Conservation (phyloP, 2,797 vertebrate genomes). For the Tachyglossus aculeatus region DNA sequence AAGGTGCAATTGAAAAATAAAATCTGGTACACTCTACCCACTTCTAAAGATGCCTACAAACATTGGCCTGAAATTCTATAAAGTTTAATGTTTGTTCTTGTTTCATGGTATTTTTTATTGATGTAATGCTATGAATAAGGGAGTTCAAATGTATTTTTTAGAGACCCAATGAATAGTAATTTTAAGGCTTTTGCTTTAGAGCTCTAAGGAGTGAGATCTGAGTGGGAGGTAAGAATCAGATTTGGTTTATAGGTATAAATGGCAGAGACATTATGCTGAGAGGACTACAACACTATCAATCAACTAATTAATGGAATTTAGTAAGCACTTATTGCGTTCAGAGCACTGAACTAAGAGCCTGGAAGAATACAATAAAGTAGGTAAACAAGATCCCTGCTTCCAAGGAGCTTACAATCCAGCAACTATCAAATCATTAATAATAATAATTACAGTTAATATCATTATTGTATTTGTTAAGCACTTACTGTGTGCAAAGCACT, state of each 20-base stretch:
- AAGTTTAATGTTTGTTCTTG: conserved; percentile 58
- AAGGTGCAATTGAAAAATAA: conserved; percentile 57
- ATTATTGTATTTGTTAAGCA: too few relatives aligned
- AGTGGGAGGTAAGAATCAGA: conserved; percentile 44
- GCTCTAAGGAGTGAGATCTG: conserved; percentile 38
- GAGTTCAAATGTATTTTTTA: conserved; percentile 55
- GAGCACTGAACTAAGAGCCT: too few relatives aligned
- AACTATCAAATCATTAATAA: too few relatives aligned
- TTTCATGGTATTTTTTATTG: conserved; percentile 64
- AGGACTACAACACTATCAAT: too few relatives aligned
- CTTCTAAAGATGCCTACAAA: conserved; percentile 65
- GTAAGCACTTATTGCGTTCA: too few relatives aligned
- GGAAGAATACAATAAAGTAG: too few relatives aligned
- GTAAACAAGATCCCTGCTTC: too few relatives aligned
- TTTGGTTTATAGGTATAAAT: conserved; percentile 36
- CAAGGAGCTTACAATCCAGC: too few relatives aligned
- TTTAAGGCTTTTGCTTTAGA: conserved; percentile 45
- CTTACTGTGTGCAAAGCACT: too few relatives aligned
- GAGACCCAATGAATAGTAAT: conserved; percentile 44
- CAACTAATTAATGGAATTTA: too few relatives aligned
- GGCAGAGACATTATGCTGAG: too few relatives aligned
- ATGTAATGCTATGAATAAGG: conserved; percentile 54
- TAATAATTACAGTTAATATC: too few relatives aligned
- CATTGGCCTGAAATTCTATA: conserved; percentile 52
- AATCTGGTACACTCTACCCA: conserved; percentile 51